Conservation (phyloP, 1,140 invertebrate species). For the Drosophila ambigua region DNA sequence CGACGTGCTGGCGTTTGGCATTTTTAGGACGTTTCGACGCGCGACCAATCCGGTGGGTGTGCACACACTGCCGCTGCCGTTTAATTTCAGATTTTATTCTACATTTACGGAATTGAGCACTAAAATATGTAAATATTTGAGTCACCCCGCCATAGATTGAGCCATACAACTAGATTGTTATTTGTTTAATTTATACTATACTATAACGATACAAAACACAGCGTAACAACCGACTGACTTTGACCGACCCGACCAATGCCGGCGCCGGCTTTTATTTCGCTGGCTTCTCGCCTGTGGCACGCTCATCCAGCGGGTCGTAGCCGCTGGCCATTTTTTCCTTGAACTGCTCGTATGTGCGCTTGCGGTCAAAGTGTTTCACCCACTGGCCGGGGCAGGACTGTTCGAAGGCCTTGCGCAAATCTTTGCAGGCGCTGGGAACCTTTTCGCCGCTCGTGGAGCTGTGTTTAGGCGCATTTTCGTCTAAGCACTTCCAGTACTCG, state of each 20-base stretch:
- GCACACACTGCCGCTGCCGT: too few relatives aligned
- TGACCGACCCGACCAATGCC: slow-evolving; percentile 15
- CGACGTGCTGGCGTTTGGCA: too few relatives aligned
- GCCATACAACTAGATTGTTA: not conserved
- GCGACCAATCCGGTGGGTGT: too few relatives aligned
- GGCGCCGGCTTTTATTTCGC: slow-evolving; percentile 2
- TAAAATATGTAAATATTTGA: too few relatives aligned
- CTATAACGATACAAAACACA: slow-evolving; percentile 57
- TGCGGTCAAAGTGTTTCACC: slow-evolving; percentile 97
- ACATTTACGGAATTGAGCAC: too few relatives aligned
- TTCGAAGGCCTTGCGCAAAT: slow-evolving; percentile 92
- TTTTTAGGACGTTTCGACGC: too few relatives aligned
- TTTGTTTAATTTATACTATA: slow-evolving; percentile 58
- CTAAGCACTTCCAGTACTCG: slow-evolving; percentile 95
- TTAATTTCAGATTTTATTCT: too few relatives aligned
- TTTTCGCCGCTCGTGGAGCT: slow-evolving; percentile 80
- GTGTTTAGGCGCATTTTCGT: slow-evolving; percentile 86
- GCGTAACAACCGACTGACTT: slow-evolving; percentile 26
- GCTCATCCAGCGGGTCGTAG: slow-evolving; percentile 88
- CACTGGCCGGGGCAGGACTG: slow-evolving; percentile 93
- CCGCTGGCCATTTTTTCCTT: slow-evolving; percentile 94
- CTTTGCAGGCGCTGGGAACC: slow-evolving; percentile 87
- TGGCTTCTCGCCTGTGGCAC: slow-evolving; percentile 28
- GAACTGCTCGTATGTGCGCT: slow-evolving; percentile 93
- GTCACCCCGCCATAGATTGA: too few relatives aligned